Evolutionary conservation across 1,140 invertebrate genomes (phyloP).

Genomic region (Cyphomyrmex costatus): DNA sequence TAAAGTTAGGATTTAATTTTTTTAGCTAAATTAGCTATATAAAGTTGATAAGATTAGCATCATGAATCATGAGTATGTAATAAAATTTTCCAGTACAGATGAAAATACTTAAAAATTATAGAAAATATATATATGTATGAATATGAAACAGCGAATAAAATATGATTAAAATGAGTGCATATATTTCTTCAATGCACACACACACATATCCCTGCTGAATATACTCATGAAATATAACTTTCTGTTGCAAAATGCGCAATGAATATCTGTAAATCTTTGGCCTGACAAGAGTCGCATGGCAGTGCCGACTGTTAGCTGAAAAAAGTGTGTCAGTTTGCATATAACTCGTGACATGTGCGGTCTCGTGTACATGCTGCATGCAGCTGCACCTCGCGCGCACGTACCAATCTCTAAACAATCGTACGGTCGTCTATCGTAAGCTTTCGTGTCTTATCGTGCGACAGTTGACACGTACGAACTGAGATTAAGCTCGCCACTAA

Average conservation of each 20-base stretch:
- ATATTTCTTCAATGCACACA: background rate
- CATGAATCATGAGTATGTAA: background rate
- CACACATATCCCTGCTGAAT: background rate
- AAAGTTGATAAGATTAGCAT: background rate
- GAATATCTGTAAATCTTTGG: background rate
- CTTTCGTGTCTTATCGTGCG: conserved; percentile 70
- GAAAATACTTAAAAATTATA: background rate
- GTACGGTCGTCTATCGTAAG: conserved; percentile 50
- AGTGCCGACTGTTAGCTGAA: conserved; percentile 6
- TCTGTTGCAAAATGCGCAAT: background rate
- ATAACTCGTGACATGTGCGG: conserved; percentile 17
- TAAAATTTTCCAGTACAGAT: background rate
- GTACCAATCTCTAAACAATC: conserved; percentile 53
- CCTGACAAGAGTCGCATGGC: background rate
- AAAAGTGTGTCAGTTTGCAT: conserved; percentile 54
- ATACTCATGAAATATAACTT: background rate
- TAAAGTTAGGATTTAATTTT: background rate
- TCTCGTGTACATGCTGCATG: background rate
- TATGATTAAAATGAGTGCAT: background rate
- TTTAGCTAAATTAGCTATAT: no score
- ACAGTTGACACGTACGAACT: conserved; percentile 60
- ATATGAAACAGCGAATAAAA: no score
- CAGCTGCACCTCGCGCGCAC: conserved; percentile 35
- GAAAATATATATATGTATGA: background rate
- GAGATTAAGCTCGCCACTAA: conserved; percentile 63